These are phyloP conservation scores for Cebus imitator DNA, from an alignment of 2,113 vertebrate genomes.

Conservation along the genomic window DNA sequence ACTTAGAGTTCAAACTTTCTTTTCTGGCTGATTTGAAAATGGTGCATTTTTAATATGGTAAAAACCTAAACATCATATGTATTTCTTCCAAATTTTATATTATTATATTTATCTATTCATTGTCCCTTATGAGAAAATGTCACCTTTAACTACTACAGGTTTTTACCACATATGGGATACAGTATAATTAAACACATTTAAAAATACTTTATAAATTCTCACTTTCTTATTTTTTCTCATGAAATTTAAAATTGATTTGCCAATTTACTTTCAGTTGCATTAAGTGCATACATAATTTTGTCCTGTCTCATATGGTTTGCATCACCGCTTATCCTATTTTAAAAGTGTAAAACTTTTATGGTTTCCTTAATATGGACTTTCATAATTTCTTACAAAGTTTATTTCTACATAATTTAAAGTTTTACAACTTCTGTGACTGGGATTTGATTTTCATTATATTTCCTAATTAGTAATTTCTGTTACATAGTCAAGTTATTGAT, in stretches of 20 bases:
- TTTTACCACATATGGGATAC: background rate
- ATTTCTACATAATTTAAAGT: background rate
- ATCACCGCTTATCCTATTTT: background rate
- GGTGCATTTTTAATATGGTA: background rate
- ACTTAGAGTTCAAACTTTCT: background rate
- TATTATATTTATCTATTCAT: background rate
- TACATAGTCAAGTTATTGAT: background rate
- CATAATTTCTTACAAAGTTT: background rate
- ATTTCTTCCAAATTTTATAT: background rate
- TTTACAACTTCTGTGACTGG: background rate
- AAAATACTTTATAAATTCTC: background rate
- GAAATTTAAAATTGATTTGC: background rate
- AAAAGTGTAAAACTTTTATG: background rate
- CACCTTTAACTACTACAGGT: background rate
- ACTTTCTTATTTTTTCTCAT: background rate
- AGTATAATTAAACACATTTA: background rate
- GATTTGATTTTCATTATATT: conserved; percentile 21
- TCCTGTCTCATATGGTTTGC: background rate
- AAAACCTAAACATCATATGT: background rate
- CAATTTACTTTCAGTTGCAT: background rate
- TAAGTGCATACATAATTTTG: background rate
- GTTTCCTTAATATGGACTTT: background rate
- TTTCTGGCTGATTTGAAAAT: background rate
- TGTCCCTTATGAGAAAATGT: background rate
- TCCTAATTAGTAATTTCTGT: background rate